These are phyloP conservation scores for Leptarthrus brevirostris DNA, from an alignment of 2,888 invertebrate genomes.

Conservation along the genomic window DNA sequence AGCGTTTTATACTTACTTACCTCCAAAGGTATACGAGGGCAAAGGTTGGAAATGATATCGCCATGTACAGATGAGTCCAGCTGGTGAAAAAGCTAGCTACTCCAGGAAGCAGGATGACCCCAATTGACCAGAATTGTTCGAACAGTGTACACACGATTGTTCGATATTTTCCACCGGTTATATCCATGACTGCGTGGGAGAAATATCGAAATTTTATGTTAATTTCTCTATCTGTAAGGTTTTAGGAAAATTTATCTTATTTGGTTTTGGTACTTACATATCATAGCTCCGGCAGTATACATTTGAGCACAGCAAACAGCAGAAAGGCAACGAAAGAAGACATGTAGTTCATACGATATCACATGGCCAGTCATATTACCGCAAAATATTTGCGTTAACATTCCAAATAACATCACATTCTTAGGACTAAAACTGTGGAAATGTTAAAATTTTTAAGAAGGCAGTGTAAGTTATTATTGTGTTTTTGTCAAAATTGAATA, in stretches of 20 bases:
- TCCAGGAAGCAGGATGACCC: slow-evolving; percentile 67
- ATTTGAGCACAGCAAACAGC: slow-evolving; percentile 68
- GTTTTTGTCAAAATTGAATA: too few relatives aligned
- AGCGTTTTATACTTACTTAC: slow-evolving; percentile 57
- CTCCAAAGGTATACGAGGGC: slow-evolving; percentile 66
- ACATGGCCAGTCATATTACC: slow-evolving; percentile 67
- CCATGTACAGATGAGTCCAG: slow-evolving; percentile 68
- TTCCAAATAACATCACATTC: slow-evolving; percentile 66
- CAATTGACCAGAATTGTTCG: slow-evolving; percentile 69
- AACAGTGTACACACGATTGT: slow-evolving; percentile 66
- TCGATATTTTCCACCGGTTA: slow-evolving; percentile 66
- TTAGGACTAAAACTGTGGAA: slow-evolving; percentile 67
- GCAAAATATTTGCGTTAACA: slow-evolving; percentile 67
- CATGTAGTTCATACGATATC: slow-evolving; percentile 66
- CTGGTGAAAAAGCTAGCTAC: slow-evolving; percentile 67
- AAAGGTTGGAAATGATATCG: slow-evolving; percentile 67
- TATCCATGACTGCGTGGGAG: slow-evolving; percentile 65
- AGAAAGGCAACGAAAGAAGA: slow-evolving; percentile 67
- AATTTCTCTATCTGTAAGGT: neutral
- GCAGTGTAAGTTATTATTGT: too few relatives aligned
- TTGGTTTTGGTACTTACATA: slow-evolving; percentile 65
- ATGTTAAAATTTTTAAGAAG: too few relatives aligned
- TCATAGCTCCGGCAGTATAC: slow-evolving; percentile 68
- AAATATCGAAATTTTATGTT: neutral
- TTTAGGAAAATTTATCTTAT: neutral